These are phyloP conservation scores for Formica exsecta DNA, from an alignment of 1,140 invertebrate genomes.

Conservation along the genomic window DNA sequence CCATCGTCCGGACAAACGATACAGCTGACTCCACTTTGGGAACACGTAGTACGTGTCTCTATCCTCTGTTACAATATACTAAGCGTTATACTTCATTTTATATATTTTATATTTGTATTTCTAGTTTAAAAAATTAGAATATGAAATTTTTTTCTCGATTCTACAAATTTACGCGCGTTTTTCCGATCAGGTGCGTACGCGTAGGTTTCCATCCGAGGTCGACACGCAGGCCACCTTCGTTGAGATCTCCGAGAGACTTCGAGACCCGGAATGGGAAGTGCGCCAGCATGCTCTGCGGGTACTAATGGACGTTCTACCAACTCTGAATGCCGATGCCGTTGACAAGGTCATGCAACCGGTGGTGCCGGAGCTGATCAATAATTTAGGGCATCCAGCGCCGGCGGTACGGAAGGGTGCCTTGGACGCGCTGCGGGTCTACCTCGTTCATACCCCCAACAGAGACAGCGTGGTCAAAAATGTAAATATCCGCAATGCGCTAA, in stretches of 20 bases:
- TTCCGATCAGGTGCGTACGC: constrained; percentile 79
- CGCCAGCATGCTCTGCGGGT: constrained; percentile 92
- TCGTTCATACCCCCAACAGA: constrained; percentile 87
- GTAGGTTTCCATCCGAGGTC: constrained; percentile 87
- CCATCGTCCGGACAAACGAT: constrained; percentile 81
- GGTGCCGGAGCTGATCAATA: constrained; percentile 90
- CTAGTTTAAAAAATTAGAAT: not conserved
- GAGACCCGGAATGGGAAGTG: constrained; percentile 93
- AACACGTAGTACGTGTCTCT: constrained; percentile 88
- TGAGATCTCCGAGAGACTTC: constrained; percentile 90
- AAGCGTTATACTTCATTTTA: not conserved
- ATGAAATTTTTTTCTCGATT: too few species aligned
- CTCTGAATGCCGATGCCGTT: constrained; percentile 88
- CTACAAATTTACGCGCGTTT: not conserved
- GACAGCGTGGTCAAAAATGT: constrained; percentile 80
- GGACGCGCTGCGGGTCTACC: constrained; percentile 90
- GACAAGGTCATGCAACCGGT: constrained; percentile 88
- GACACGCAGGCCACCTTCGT: constrained; percentile 89
- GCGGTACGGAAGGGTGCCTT: constrained; percentile 92
- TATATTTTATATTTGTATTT: constrained; percentile 13
- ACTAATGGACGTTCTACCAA: constrained; percentile 91
- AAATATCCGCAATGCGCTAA: not conserved
- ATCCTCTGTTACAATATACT: not conserved
- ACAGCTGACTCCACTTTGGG: constrained; percentile 92
- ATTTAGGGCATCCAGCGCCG: constrained; percentile 91